Evolutionary conservation across 2,888 invertebrate genomes (phyloP), one percentile per base, ranked within the genome.

Genomic region (Ischnura elegans): DNA sequence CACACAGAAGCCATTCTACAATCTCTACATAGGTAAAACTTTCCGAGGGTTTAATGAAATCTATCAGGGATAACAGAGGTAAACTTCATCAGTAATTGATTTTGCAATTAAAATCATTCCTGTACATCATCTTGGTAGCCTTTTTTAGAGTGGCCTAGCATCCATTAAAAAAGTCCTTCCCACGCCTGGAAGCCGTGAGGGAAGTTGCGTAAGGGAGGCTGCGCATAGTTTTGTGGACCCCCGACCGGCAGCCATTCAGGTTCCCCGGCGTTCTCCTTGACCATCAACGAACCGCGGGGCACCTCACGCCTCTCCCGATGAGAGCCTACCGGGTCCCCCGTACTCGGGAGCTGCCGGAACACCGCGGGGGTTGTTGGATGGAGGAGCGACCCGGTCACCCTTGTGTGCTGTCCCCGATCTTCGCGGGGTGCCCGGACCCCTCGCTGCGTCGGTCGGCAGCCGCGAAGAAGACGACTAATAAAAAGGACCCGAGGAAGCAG

Each of bases 351-450:
- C 61, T 61, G 42, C 42, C 61, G 61, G 42, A 21, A 42, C 42
- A 51, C 36, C 87, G 90, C 42, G 87, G 51, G 87, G 36, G 19
- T 21, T 13, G 87, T 47, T 13, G 47, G 51, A 21, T 10, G 16
- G 29, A n/a, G 21, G 46, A 51, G 51, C 13, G 47, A 36, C 13
- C 16, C 29, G 51, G 51, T 51, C 19, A 13, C 51, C 16, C 13
- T 19, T 36, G 90, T 16, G 36, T 42, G 90, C 61, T 76, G 76
- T 76, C 76, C 76, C 76, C 76, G 76, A 76, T n/a, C 90, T n/a
- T 90, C 90, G 90, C 90, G 61, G 90, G 90, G 90, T 61, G 90
- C 90, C 90, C 25, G 61, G 90, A 90, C 90, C 90, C 61, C 90
- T 90, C 66, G 90, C 90, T 90, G 90, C 16, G 90, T n/a, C 21